Percentiles rank a stretch among this genome's conserved stretches.
phyloP scores from a whole-genome alignment of 2,113 vertebrate species.

The Progne subis region DNA sequence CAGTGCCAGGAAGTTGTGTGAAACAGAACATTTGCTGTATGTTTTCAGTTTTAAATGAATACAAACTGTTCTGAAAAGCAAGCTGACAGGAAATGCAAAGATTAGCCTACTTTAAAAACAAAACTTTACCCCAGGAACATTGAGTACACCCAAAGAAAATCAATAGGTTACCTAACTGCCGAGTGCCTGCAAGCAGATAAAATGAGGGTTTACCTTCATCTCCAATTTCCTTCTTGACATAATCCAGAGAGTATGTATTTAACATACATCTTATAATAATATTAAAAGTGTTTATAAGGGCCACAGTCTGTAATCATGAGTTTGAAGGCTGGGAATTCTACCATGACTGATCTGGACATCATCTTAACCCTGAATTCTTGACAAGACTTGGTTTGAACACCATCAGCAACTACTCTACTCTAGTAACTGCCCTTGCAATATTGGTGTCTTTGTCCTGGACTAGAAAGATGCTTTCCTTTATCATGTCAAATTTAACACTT shows the following conservation, averaged over 20 bases:
- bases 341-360: background rate
- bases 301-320: slow-evolving; percentile 15
- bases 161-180: background rate
- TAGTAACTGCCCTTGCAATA: background rate
- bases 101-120: background rate
- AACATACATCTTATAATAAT: background rate
- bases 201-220: background rate
- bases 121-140: background rate
- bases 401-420: background rate
- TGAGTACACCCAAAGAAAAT: background rate
- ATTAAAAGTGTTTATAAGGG: background rate
- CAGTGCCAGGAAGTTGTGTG: background rate
- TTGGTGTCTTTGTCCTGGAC: background rate
- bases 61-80: background rate
- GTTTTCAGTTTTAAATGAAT: background rate
- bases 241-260: background rate
- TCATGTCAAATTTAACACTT: background rate
- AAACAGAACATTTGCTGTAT: background rate
- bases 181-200: background rate
- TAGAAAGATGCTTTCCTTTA: background rate
- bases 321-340: slow-evolving; percentile 26
- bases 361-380: background rate
- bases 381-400: background rate
- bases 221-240: background rate
- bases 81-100: background rate